Evolutionary conservation across 1,140 invertebrate species (phyloP).

Genomic region (Phenacoccus solenopsis): DNA sequence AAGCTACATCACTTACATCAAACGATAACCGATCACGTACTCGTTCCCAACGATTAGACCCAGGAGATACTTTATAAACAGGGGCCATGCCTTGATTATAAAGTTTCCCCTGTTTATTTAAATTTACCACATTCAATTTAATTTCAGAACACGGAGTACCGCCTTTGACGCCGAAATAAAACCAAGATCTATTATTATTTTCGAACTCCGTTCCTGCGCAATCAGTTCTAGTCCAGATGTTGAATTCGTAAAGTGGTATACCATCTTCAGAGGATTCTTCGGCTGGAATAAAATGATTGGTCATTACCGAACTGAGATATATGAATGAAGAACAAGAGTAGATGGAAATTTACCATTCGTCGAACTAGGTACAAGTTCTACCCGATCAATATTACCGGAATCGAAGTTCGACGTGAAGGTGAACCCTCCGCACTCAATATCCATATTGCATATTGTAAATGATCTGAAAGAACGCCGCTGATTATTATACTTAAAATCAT

Average conservation of each 20-base stretch:
- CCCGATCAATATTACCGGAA: constrained; percentile 69
- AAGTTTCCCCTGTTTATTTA: constrained; percentile 81
- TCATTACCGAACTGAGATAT: constrained; percentile 8
- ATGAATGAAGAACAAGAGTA: neutral
- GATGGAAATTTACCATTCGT: constrained; percentile 9
- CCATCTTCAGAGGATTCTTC: constrained; percentile 40
- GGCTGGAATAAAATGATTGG: neutral
- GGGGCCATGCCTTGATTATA: constrained; percentile 84
- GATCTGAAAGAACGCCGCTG: too few relatives aligned
- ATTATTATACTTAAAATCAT: too few relatives aligned
- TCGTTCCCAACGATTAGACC: constrained; percentile 32
- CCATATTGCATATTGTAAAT: constrained; percentile 23
- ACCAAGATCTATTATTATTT: constrained; percentile 86
- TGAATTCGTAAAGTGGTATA: constrained; percentile 52
- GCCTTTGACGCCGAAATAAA: constrained; percentile 75
- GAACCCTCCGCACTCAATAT: constrained; percentile 47
- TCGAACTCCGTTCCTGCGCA: constrained; percentile 77
- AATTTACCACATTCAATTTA: constrained; percentile 71
- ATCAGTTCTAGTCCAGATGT: constrained; percentile 81
- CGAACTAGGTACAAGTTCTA: constrained; percentile 45
- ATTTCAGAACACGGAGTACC: constrained; percentile 43
- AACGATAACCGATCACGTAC: constrained; percentile 20
- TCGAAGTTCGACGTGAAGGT: constrained; percentile 70
- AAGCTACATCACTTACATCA: constrained; percentile 18
- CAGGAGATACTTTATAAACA: constrained; percentile 42